Conservation (phyloP, 2,113 vertebrate species). For the Etheostoma spectabile region DNA sequence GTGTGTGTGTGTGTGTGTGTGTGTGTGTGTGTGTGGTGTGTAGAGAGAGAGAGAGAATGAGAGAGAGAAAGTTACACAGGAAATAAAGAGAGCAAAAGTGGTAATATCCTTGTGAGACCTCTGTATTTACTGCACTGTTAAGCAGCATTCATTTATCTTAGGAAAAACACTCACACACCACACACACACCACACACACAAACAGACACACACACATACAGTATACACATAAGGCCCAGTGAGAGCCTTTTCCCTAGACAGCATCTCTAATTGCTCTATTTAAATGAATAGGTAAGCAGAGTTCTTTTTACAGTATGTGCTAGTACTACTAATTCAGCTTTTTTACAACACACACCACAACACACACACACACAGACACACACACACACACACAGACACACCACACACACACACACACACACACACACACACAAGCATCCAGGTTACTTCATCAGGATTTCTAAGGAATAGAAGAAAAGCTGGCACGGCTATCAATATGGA, state of each 20-base stretch:
- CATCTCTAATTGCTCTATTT: conserved; percentile 70
- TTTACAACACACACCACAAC: conserved; percentile 11
- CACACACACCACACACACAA: conserved; percentile 40
- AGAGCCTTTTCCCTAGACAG: conserved; percentile 57
- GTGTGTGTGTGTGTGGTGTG: conserved; percentile 9
- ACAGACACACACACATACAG: conserved; percentile 30
- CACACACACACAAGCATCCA: neutral
- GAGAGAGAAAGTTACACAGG: conserved; percentile 25
- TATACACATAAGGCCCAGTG: conserved; percentile 47
- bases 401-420: too few species aligned
- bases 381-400: conserved; percentile 12
- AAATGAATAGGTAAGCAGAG: conserved; percentile 67
- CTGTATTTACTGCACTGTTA: conserved; percentile 76
- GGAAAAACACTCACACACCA: conserved; percentile 45
- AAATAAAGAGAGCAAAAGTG: conserved; percentile 50
- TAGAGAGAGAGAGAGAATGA: neutral
- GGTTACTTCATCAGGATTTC: conserved; percentile 2
- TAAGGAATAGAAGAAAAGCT: neutral
- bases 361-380: conserved; percentile 23
- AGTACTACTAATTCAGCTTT: conserved; percentile 43
- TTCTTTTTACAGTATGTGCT: conserved; percentile 52
- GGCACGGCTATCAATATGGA: neutral
- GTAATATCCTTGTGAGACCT: conserved; percentile 66
- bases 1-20: neutral
- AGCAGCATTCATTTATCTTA: conserved; percentile 72